Conservation (phyloP, 1,140 invertebrate genomes). For the Bombyx mandarina region DNA sequence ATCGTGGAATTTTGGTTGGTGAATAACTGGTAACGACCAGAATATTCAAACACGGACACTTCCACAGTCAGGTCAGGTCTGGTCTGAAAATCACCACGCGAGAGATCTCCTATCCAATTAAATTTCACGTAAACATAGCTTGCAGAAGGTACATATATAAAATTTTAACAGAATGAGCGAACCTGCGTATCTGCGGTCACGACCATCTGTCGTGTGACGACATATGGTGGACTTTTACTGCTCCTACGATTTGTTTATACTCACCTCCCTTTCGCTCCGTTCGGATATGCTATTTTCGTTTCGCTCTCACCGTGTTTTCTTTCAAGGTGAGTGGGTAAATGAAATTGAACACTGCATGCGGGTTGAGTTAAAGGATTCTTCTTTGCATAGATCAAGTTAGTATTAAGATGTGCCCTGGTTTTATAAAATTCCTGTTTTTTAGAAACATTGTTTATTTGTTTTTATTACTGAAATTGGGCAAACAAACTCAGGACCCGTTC, state of each 20-base stretch:
- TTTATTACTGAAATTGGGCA: neutral
- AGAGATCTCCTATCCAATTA: too few species aligned
- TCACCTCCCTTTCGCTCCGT: conserved; percentile 20
- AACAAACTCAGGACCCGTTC: neutral
- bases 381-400: conserved; percentile 36
- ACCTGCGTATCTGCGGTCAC: conserved; percentile 42
- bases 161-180: conserved; percentile 1
- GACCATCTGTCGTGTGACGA: conserved; percentile 50
- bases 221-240: conserved; percentile 54
- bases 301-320: conserved; percentile 38
- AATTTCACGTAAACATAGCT: too few species aligned
- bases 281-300: conserved; percentile 10
- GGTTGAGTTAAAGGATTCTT: conserved; percentile 54
- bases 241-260: conserved; percentile 60
- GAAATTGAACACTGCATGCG: conserved; percentile 63
- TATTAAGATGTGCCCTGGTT: conserved; percentile 1
- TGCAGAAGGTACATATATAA: too few species aligned
- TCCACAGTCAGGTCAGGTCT: too few species aligned
- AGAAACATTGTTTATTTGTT: neutral
- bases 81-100: too few species aligned
- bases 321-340: conserved; percentile 57
- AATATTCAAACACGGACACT: too few species aligned
- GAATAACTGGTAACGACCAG: too few species aligned
- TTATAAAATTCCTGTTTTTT: too few species aligned
- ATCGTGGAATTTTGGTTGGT: too few species aligned